Evolutionary conservation across 2,797 vertebrate species (phyloP).

Genomic region (Manis pentadactyla): DNA sequence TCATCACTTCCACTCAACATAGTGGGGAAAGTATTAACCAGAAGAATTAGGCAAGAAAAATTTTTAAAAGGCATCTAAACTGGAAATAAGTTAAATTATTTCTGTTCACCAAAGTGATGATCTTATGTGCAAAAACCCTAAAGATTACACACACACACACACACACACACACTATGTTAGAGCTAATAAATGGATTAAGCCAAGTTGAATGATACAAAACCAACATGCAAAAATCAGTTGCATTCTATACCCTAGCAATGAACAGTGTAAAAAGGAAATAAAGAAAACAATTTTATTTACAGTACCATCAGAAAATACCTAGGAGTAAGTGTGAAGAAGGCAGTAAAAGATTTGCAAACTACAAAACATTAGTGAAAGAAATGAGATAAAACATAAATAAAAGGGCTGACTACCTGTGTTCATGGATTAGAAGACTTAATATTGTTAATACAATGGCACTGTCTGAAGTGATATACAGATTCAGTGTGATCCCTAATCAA

Average conservation of each 20-base stretch:
- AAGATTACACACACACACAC: neutral
- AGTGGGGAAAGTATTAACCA: neutral
- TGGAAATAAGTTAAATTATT: neutral
- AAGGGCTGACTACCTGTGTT: neutral
- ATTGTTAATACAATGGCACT: neutral
- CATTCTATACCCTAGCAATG: neutral
- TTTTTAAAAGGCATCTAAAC: neutral
- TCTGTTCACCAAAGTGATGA: neutral
- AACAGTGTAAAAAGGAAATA: neutral
- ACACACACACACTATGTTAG: neutral
- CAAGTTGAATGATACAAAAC: neutral
- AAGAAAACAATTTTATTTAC: neutral
- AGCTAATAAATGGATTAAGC: neutral
- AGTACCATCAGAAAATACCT: neutral
- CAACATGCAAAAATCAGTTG: neutral
- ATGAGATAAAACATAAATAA: neutral
- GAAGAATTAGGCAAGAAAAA: neutral
- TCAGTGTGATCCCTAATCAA: neutral
- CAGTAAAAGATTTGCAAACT: neutral
- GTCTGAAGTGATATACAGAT: neutral
- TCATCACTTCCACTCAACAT: neutral
- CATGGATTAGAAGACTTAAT: neutral
- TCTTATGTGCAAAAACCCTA: neutral
- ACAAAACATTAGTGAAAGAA: neutral
- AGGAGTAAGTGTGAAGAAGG: neutral